A percentile compares a stretch with the other conserved stretches of the same genome.
Conservation (phyloP, 2,888 invertebrate species). For the Ormyrus nitidulus region DNA sequence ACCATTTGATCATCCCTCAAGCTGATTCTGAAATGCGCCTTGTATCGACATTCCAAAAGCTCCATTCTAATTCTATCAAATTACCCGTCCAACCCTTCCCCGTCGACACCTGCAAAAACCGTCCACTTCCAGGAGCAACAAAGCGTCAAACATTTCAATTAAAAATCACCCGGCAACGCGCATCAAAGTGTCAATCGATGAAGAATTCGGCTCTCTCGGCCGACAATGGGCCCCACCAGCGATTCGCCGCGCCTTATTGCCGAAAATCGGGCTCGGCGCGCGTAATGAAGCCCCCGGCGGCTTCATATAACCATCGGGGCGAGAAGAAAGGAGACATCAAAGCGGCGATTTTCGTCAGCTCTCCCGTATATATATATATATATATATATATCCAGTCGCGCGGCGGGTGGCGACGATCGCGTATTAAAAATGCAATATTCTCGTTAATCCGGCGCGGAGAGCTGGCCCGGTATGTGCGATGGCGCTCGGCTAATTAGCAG, state of each 20-base stretch:
- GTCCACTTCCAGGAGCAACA: background rate
- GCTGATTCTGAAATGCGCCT: no score
- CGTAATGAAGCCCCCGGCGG: conserved; percentile 45
- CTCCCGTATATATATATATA: background rate
- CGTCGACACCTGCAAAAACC: background rate
- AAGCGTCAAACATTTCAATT: conserved; percentile 29
- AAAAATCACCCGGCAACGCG: conserved; percentile 5
- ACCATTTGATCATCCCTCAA: no score
- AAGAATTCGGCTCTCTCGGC: conserved; percentile 33
- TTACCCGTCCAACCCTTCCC: background rate
- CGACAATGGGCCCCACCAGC: conserved; percentile 22
- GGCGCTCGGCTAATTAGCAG: conserved; percentile 70
- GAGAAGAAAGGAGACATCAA: conserved; percentile 52
- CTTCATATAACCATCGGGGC: background rate
- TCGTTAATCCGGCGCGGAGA: conserved; percentile 65
- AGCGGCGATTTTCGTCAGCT: conserved; percentile 22
- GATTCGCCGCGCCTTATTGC: conserved; percentile 37
- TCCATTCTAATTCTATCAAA: no score
- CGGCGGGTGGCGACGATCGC: conserved; percentile 43
- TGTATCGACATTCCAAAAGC: no score
- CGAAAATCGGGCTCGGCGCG: conserved; percentile 20
- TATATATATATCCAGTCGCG: background rate
- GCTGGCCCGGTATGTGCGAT: conserved; percentile 62
- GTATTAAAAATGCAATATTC: conserved; percentile 74
- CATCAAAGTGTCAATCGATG: conserved; percentile 37